These are phyloP conservation scores for Scleropages formosus DNA, from an alignment of 2,797 vertebrate species.

Conservation along the genomic window DNA sequence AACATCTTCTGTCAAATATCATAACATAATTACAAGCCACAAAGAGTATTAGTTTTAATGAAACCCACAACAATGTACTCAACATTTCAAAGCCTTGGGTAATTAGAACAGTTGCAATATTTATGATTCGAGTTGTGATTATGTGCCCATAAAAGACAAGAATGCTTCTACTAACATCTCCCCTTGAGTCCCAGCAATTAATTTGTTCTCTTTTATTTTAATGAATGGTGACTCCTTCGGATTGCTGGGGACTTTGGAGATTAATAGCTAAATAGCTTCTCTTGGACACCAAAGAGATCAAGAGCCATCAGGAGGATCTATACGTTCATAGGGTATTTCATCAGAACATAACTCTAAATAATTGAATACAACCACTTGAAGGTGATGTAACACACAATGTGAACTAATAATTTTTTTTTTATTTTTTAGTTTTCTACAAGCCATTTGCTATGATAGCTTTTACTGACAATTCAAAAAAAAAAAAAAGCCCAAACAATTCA, in stretches of 20 bases:
- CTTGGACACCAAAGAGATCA: not conserved
- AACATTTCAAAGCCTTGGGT: constrained; percentile 64
- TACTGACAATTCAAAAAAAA: no score
- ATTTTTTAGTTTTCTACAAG: not conserved
- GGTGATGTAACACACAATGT: no score
- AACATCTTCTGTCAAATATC: constrained; percentile 51
- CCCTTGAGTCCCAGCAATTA: constrained; percentile 39
- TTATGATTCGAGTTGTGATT: constrained; percentile 65
- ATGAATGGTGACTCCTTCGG: constrained; percentile 21
- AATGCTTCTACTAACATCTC: constrained; percentile 41
- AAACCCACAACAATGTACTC: constrained; percentile 57
- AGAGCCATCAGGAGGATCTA: constrained; percentile 8
- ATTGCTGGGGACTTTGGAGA: constrained; percentile 4
- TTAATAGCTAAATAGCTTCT: not conserved
- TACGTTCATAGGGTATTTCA: constrained; percentile 29
- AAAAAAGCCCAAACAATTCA: no score
- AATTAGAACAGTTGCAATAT: constrained; percentile 73
- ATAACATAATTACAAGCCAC: constrained; percentile 62
- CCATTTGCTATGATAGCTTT: no score
- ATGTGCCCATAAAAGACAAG: constrained; percentile 49
- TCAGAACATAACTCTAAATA: constrained; percentile 11
- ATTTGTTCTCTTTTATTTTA: constrained; percentile 27
- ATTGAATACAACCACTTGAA: no score
- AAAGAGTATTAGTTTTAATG: constrained; percentile 59
- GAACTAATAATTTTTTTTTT: no score